phyloP scores from a whole-genome alignment of 2,113 vertebrate genomes.

The Bos javanicus region DNA sequence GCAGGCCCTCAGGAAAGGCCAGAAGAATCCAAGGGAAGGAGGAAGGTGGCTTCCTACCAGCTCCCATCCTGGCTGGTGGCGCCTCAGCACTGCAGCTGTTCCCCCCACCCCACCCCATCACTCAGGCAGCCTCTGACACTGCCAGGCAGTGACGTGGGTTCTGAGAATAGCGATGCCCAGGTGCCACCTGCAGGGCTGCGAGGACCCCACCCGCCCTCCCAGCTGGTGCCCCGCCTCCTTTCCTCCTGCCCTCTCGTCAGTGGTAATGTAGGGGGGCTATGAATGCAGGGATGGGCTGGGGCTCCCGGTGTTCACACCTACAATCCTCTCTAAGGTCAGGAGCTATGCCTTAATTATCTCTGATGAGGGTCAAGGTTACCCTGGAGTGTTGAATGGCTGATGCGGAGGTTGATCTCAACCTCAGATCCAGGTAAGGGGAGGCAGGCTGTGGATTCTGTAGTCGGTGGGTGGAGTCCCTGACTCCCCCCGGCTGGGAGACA shows the following conservation, averaged over 20 bases:
- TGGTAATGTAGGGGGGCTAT: neutral
- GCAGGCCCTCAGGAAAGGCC: neutral
- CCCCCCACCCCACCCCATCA: too few species aligned
- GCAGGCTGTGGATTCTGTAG: neutral
- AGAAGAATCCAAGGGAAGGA: neutral
- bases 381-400: neutral
- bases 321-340: neutral
- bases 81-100: neutral
- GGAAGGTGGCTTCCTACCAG: neutral
- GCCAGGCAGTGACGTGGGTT: neutral
- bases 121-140: neutral
- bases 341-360: neutral
- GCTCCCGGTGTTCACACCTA: neutral
- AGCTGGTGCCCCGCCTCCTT: neutral
- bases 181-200: slow-evolving; percentile 1
- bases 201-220: neutral
- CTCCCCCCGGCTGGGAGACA: neutral
- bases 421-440: neutral
- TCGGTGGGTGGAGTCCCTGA: fast-evolving
- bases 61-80: neutral
- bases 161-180: neutral
- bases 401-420: neutral
- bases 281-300: neutral
- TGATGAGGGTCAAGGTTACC: neutral
- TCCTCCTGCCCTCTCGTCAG: neutral